A percentile compares a stretch with the other conserved stretches of the same genome.
These are phyloP conservation scores for Clarias fuscus DNA, from an alignment of 2,797 vertebrate genomes.

Conservation along the genomic window DNA sequence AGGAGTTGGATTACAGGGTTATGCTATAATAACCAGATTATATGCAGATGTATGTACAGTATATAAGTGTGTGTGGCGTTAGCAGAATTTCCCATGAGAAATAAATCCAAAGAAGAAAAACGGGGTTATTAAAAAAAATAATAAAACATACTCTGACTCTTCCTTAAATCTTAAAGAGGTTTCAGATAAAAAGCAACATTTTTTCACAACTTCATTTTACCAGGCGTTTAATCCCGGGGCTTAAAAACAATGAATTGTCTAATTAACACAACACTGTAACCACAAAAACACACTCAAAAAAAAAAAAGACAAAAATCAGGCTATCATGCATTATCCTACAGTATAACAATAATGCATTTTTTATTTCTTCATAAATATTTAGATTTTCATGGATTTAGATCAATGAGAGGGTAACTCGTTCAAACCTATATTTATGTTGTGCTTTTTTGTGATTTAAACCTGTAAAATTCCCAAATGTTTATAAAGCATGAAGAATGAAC, in stretches of 20 bases:
- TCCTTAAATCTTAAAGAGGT: not conserved
- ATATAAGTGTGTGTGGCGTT: constrained; percentile 14
- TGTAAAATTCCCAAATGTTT: not conserved
- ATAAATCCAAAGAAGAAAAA: not conserved
- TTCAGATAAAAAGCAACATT: not conserved
- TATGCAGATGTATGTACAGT: constrained; percentile 47
- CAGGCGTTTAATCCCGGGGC: not conserved
- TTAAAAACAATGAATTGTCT: not conserved
- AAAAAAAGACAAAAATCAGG: too few relatives aligned
- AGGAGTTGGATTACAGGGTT: constrained; percentile 53
- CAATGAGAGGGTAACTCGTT: not conserved
- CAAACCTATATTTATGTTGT: not conserved
- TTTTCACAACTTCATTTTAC: not conserved
- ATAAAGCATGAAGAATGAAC: not conserved
- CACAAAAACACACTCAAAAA: not conserved
- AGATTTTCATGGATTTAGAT: not conserved
- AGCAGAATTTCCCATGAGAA: not conserved
- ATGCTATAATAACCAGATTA: constrained; percentile 58
- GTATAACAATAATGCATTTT: too few relatives aligned
- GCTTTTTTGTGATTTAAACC: not conserved
- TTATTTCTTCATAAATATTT: not conserved
- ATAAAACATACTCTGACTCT: too few relatives aligned
- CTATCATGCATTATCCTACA: not conserved
- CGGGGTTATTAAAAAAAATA: not conserved
- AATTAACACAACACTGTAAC: not conserved